A percentile compares a stretch with the other conserved stretches of the same genome.
Evolutionary conservation across 2,888 invertebrate genomes (phyloP).

Genomic region (Hypena proboscidalis): DNA sequence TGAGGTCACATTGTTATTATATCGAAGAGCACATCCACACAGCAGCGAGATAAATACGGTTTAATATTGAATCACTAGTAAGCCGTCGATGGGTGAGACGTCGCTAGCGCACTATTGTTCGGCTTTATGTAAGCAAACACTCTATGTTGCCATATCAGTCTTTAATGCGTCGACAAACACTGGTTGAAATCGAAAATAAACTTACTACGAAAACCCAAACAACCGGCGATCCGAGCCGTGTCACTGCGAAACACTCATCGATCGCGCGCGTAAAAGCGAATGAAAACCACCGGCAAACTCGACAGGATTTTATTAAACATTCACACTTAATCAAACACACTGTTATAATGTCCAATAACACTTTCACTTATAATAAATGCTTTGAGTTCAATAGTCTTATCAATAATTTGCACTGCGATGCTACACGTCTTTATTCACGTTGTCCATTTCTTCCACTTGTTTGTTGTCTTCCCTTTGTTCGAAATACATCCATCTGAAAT

Average conservation of each 20-base stretch:
- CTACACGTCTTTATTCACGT: constrained; percentile 53
- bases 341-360: constrained; percentile 52
- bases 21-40: constrained; percentile 46
- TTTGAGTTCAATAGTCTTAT: constrained; percentile 38
- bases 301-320: constrained; percentile 45
- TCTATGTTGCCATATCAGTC: constrained; percentile 75
- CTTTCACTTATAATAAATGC: constrained; percentile 53
- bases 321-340: constrained; percentile 43
- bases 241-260: constrained; percentile 43
- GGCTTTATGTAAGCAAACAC: constrained; percentile 67
- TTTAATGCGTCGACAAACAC: constrained; percentile 69
- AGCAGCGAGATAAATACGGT: constrained; percentile 54
- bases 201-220: constrained; percentile 58
- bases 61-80: constrained; percentile 54
- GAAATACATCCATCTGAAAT: constrained; percentile 68
- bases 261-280: constrained; percentile 33
- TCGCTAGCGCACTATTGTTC: constrained; percentile 66
- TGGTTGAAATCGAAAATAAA: constrained; percentile 65
- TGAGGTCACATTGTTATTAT: constrained; percentile 51
- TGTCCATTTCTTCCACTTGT: constrained; percentile 54
- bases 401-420: constrained; percentile 10
- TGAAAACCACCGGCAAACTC: constrained; percentile 32
- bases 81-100: constrained; percentile 42
- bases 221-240: constrained; percentile 38
- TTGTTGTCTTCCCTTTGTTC: constrained; percentile 62